Evolutionary conservation across 2,888 invertebrate species (phyloP), one percentile per base, ranked within the genome.

Genomic region (Drosophila subsilvestris): DNA sequence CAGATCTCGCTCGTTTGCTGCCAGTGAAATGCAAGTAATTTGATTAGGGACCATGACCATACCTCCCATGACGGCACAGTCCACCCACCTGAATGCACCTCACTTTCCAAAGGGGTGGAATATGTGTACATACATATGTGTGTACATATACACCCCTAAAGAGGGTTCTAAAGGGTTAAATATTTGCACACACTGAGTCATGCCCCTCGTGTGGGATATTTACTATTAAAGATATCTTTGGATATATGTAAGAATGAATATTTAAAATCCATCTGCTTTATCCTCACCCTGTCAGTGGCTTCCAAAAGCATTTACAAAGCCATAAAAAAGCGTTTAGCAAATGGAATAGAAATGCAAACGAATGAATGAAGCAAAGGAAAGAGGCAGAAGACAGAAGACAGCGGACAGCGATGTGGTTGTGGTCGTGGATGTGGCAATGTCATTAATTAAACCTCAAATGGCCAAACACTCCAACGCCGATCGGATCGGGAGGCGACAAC

Each of bases 401-500:
- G 22, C 27, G 9, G 27, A 14, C 37, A n/a, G 37, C 37, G n/a
- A 37, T 37, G 37, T 37, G 27, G 27, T 48, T 25, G 25, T 25
- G 25, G 25, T 25, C 6, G 43, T 54, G 48, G 8, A 65, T 43
- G 29, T 25, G 59, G 43, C 18, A 29, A 66, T 76, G 86, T 78
- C 88, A 88, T 88, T 86, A 88, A 85, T 83, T 88, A 86, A 83
- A 78, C 84, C 84, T 53, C 88, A 88, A 85, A 85, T 87, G 83
- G 83, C 49, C 66, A 68, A 68, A n/a, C 37, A 37, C 37, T 37
- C n/a, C 37, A 14, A n/a, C 37, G 37, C 14, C 37, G 37, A 37
- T 37, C 37, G 37, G 14, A 37, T 73, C 60, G 66, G 74, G 54
- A 59, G 57, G 56, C 43, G 50, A 58, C 47, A 42, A 67, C 56